Percentiles rank a stretch among this genome's conserved stretches.
Evolutionary conservation across 2,888 invertebrate genomes (phyloP).

Genomic region (Eupithecia tripunctaria): DNA sequence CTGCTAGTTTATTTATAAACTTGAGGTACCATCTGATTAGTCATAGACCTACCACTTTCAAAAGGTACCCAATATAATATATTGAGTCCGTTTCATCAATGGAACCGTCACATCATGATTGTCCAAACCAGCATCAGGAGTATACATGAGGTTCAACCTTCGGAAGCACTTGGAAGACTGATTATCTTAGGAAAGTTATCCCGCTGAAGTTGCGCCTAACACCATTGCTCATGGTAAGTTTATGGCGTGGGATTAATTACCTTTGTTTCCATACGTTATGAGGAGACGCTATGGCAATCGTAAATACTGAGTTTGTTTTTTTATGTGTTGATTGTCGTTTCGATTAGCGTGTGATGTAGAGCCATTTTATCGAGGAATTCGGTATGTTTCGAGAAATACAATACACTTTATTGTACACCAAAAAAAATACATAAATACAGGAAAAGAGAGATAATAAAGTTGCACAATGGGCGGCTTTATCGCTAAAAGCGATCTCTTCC

Average conservation of each 20-base stretch:
- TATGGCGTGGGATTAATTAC: conserved; percentile 10
- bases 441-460: no score
- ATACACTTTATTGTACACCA: no score
- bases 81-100: neutral
- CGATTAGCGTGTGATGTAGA: conserved; percentile 20
- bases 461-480: no score
- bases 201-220: neutral
- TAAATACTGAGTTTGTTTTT: conserved; percentile 15
- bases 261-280: neutral
- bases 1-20: no score
- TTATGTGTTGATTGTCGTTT: conserved; percentile 19
- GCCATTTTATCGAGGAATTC: neutral
- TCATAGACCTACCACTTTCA: neutral
- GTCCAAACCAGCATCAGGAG: neutral
- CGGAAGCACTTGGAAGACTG: conserved; percentile 10
- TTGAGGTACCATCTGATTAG: neutral
- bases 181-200: conserved; percentile 15
- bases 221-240: conserved; percentile 6
- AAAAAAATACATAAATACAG: no score
- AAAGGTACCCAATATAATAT: neutral
- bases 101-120: no score
- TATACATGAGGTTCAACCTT: neutral
- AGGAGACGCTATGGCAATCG: neutral
- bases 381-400: neutral
- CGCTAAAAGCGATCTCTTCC: no score